Base-by-base conservation (phyloP, 2,113 vertebrate species). In the Sinosuthora webbiana region DNA sequence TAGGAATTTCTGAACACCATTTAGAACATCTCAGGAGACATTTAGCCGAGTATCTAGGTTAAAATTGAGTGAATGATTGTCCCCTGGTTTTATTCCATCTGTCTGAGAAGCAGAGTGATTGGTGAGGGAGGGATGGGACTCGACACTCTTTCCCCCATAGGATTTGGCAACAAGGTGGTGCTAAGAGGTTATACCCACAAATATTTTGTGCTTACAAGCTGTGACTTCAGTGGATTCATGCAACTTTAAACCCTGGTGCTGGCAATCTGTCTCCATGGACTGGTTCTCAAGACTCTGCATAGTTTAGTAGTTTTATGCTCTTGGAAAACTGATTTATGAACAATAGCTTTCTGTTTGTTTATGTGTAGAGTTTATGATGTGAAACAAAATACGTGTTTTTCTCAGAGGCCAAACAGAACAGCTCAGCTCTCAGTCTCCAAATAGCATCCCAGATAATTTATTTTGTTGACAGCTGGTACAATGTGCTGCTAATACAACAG, bases 131-230 rank as follows among this genome's bases (percentile, higher is more conserved):
- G 56, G 13, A 57, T 14, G 37, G 28, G 59, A 56, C 31, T 73
- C 41, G 41, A 13, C 0, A 0, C 47, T 1, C 0, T 50, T 79
- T 9, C 9, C 15, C 9, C 16, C 0, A 1, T 1, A 17, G 21
- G 18, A n/a, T 71, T 62, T 67, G 60, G 50, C 37, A 74, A 15
- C 17, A 39, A 25, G 28, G 50, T n/a, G 52, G 27, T 1, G 3
- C 76, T 70, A 15, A 30, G 55, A 42, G 10, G 15, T 80, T 24
- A 49, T 44, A 37, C 17, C 24, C 64, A 50, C 39, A 63, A 52
- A 35, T 42, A 60, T 28, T 84, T 68, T 5, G 1, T 14, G 3
- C 15, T 60, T 78, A 24, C 0, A 1, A 60, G 56, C 74, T 74
- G 33, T 64, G 52, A 71, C 9, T 70, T 71, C 62, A n/a, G 27